These are phyloP conservation scores for Lithophane leautieri DNA, from an alignment of 2,888 invertebrate species.

Conservation along the genomic window DNA sequence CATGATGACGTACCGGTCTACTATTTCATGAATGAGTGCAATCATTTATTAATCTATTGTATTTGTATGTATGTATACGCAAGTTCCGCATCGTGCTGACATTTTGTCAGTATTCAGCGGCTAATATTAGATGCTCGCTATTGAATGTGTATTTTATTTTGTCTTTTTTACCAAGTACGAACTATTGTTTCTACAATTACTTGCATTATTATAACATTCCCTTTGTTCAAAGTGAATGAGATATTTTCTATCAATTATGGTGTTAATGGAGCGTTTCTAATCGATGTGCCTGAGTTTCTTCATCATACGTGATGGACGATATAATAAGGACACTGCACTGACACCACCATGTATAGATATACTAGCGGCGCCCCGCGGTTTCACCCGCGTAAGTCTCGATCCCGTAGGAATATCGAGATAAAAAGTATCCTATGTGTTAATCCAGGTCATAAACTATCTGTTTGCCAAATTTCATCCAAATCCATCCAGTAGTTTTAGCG, in stretches of 20 bases:
- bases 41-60: neutral
- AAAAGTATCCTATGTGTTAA: no score
- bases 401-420: no score
- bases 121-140: constrained; percentile 51
- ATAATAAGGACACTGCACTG: neutral
- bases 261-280: neutral
- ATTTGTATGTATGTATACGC: neutral
- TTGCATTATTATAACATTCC: neutral
- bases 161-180: neutral
- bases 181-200: neutral
- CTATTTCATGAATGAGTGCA: no score
- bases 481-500: no score
- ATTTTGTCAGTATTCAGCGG: constrained; percentile 40
- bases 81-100: constrained; percentile 32
- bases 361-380: no score
- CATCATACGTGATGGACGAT: neutral
- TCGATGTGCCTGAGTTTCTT: neutral
- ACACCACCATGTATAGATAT: neutral
- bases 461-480: no score
- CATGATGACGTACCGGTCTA: no score
- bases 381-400: no score
- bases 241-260: neutral
- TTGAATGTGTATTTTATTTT: constrained; percentile 40
- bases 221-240: neutral
- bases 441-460: no score